A percentile compares a stretch with the other conserved stretches of the same genome.
These are phyloP conservation scores for Ceratothoa steindachneri DNA, from an alignment of 2,888 invertebrate genomes.

Conservation along the genomic window DNA sequence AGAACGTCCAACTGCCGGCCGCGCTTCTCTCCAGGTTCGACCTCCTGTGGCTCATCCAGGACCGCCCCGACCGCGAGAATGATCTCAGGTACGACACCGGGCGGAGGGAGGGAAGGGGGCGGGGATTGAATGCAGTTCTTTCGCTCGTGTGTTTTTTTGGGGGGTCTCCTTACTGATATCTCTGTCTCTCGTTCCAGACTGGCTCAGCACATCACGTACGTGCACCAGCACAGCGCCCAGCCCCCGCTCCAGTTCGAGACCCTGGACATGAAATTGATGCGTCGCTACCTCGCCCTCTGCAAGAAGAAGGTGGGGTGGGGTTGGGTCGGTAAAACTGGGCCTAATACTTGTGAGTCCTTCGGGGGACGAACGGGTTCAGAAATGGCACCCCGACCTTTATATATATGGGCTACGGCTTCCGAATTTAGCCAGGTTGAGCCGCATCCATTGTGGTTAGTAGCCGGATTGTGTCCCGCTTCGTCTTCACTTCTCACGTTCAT, in stretches of 20 bases:
- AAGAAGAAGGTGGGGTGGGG: constrained; percentile 62
- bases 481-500: too few species aligned
- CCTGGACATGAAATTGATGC: constrained; percentile 86
- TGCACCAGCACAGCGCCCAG: constrained; percentile 85
- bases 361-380: too few species aligned
- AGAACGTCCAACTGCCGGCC: constrained; percentile 96
- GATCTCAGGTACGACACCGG: constrained; percentile 65
- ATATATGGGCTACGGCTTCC: too few species aligned
- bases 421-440: too few species aligned
- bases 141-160: too few species aligned
- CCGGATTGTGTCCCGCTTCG: too few species aligned
- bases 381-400: too few species aligned
- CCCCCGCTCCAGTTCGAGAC: constrained; percentile 71
- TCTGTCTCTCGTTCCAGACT: constrained; percentile 57
- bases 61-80: constrained; percentile 64
- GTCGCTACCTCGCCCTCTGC: constrained; percentile 86
- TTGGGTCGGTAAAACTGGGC: neutral
- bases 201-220: constrained; percentile 95
- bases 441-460: too few species aligned
- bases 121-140: too few species aligned
- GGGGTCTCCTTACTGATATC: too few species aligned
- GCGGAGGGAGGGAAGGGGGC: constrained; percentile 19
- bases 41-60: constrained; percentile 90
- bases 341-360: too few species aligned
- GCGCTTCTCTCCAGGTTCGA: constrained; percentile 94